Evolutionary conservation across 2,113 vertebrate genomes (phyloP).

Genomic region (Triplophysa tibetana): DNA sequence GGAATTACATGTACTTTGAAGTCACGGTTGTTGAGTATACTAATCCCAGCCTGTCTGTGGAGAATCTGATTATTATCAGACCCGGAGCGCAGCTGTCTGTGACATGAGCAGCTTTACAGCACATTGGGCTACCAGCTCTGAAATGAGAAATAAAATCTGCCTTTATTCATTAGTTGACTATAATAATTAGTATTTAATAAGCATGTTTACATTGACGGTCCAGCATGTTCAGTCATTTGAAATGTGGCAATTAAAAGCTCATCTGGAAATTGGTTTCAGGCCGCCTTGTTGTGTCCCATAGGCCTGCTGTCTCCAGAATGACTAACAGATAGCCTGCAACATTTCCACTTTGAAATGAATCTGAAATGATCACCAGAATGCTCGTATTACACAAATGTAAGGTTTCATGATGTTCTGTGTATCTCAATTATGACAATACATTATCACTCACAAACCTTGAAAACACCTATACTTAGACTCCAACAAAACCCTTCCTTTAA

Average conservation of each 20-base stretch:
- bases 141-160: slow-evolving; percentile 10
- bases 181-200: slow-evolving; percentile 40
- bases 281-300: too few species aligned
- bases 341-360: neutral
- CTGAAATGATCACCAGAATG: neutral
- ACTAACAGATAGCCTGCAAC: too few species aligned
- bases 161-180: slow-evolving; percentile 19
- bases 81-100: slow-evolving; percentile 36
- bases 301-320: too few species aligned
- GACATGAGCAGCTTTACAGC: slow-evolving; percentile 24
- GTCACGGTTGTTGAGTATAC: slow-evolving; percentile 39
- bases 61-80: slow-evolving; percentile 46
- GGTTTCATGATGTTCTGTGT: neutral
- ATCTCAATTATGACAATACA: neutral
- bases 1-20: slow-evolving; percentile 41
- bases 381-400: neutral
- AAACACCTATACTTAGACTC: too few species aligned
- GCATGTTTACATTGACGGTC: neutral
- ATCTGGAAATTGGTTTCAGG: too few species aligned
- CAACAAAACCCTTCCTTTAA: too few species aligned
- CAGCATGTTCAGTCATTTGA: neutral
- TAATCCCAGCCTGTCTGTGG: slow-evolving; percentile 50
- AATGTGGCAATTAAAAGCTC: neutral
- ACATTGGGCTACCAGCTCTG: slow-evolving; percentile 3
- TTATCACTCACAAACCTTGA: neutral